Percentiles rank a stretch among this genome's conserved stretches.
Evolutionary conservation across 2,888 invertebrate genomes (phyloP).

Genomic region (Tenthredo notha): DNA sequence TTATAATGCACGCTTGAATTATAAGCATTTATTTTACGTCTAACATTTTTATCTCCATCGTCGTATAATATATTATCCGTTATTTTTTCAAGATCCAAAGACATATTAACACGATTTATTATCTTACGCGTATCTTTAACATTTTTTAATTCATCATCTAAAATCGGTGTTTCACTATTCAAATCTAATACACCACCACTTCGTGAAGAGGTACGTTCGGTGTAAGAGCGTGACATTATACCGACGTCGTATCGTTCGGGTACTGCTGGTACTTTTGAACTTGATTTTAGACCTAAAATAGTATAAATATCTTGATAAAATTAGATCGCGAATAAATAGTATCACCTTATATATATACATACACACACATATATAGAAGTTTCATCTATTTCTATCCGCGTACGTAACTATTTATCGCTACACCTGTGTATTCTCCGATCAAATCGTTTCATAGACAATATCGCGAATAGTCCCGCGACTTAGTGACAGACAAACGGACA

Average conservation of each 20-base stretch:
- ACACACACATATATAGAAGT: not conserved
- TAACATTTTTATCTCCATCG: not conserved
- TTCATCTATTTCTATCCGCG: not conserved
- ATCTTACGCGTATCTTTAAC: not conserved
- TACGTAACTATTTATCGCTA: not conserved
- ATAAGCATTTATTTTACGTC: not conserved
- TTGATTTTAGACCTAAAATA: constrained; percentile 64
- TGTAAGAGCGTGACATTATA: constrained; percentile 59
- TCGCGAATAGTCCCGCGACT: not conserved
- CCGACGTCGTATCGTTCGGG: constrained; percentile 60
- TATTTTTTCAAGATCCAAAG: constrained; percentile 63
- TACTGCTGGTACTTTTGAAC: constrained; percentile 60
- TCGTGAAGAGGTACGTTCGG: constrained; percentile 49
- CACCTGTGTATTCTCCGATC: not conserved
- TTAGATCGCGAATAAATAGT: constrained; percentile 30
- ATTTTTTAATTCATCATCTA: not conserved
- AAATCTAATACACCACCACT: constrained; percentile 12
- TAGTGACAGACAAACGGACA: not conserved
- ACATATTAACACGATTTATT: constrained; percentile 54
- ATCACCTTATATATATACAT: not conserved
- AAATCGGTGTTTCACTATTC: constrained; percentile 34
- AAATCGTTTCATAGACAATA: not conserved
- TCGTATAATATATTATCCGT: constrained; percentile 51
- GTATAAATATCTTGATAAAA: not conserved
- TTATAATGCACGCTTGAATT: constrained; percentile 13